These are phyloP conservation scores for Allobates femoralis DNA, from an alignment of 2,797 vertebrate species.

Conservation along the genomic window DNA sequence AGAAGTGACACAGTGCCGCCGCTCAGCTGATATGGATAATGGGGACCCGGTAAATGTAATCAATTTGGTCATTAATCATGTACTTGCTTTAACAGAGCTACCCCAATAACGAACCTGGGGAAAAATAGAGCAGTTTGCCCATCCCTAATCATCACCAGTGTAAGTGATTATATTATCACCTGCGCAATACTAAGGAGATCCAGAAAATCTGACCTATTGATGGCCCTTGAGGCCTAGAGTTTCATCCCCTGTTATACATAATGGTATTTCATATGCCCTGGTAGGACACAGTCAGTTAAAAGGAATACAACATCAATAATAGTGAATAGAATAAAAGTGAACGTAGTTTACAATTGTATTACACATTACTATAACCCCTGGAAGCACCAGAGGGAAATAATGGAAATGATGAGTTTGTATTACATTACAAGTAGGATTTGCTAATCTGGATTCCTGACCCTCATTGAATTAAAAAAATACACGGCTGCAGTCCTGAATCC, in stretches of 20 bases:
- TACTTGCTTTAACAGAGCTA: too few species aligned
- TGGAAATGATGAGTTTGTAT: constrained; percentile 21
- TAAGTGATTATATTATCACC: too few species aligned
- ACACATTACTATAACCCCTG: neutral
- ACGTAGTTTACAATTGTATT: neutral
- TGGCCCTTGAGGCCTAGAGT: too few species aligned
- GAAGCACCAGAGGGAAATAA: neutral
- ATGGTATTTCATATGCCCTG: neutral
- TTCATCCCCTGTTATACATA: neutral
- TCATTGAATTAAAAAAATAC: constrained; percentile 37
- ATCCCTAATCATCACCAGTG: too few species aligned
- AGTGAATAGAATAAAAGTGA: neutral
- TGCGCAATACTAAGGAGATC: too few species aligned
- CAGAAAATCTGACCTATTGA: too few species aligned
- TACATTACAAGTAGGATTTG: constrained; percentile 17
- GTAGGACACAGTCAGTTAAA: neutral
- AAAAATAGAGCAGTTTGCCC: too few species aligned
- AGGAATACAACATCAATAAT: neutral
- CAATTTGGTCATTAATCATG: too few species aligned
- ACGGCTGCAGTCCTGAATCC: constrained; percentile 21
- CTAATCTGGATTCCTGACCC: constrained; percentile 30
- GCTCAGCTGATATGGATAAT: too few species aligned
- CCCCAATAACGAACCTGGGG: too few species aligned
- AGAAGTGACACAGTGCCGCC: too few species aligned
- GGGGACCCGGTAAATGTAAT: too few species aligned